Percentiles rank a stretch among this genome's conserved stretches.
phyloP scores from a whole-genome alignment of 1,140 invertebrate species.

The Antheraea pernyi region DNA sequence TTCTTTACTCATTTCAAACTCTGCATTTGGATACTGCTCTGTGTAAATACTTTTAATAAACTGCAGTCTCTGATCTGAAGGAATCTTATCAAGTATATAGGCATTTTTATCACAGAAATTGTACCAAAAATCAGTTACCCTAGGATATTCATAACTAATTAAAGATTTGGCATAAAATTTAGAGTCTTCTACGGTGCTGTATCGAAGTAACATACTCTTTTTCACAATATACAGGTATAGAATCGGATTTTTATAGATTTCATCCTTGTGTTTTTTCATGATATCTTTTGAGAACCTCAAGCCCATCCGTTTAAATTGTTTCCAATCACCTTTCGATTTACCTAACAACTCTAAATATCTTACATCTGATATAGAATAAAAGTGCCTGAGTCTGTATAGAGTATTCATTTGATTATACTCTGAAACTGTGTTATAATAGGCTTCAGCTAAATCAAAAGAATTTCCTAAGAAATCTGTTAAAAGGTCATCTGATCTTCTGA shows the following conservation, averaged over 20 bases:
- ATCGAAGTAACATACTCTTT: conserved; percentile 31
- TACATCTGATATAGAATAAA: conserved; percentile 27
- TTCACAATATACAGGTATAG: conserved; percentile 42
- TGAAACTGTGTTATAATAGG: conserved; percentile 13
- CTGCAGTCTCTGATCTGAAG: conserved; percentile 33
- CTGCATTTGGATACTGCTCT: conserved; percentile 36
- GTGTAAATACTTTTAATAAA: conserved; percentile 47
- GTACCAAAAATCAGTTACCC: conserved; percentile 40
- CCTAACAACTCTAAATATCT: conserved; percentile 35
- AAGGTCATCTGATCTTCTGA: not conserved
- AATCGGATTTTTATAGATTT: conserved; percentile 37
- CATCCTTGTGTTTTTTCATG: conserved; percentile 45
- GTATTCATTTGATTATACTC: not conserved
- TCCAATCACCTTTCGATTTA: conserved; percentile 11
- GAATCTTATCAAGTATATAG: conserved; percentile 41
- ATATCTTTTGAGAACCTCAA: conserved; percentile 48
- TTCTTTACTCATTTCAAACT: conserved; percentile 43
- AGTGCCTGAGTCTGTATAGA: conserved; percentile 22
- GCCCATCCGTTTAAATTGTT: conserved; percentile 15
- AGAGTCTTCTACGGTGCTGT: conserved; percentile 39
- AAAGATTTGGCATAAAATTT: conserved; percentile 39
- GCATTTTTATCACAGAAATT: conserved; percentile 34
- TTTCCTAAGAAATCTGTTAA: conserved; percentile 29
- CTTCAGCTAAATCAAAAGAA: conserved; percentile 28
- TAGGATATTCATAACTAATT: conserved; percentile 24